A percentile compares a stretch with the other conserved stretches of the same genome.
Conservation (phyloP, 2,888 invertebrate species). For the Hyalella azteca region DNA sequence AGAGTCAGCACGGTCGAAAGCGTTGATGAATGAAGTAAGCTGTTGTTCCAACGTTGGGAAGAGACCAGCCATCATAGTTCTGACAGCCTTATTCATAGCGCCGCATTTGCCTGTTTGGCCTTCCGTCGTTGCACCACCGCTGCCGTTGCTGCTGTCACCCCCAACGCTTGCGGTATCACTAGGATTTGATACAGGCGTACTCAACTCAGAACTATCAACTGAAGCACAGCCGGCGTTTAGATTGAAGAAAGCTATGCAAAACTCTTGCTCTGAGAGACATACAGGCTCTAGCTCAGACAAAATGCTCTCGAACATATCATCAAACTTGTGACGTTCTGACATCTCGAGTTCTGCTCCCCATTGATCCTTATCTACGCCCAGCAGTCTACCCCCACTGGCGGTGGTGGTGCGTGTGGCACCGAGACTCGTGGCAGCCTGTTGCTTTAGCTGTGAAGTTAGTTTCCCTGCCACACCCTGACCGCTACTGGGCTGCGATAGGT, state of each 20-base stretch:
- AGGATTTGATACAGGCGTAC: conserved; percentile 55
- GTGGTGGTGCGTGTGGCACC: conserved; percentile 40
- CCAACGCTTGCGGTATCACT: conserved; percentile 46
- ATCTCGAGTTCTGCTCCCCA: conserved; percentile 67
- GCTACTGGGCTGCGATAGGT: conserved; percentile 24
- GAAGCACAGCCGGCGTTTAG: conserved; percentile 68
- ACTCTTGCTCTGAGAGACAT: conserved; percentile 92
- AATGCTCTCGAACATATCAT: conserved; percentile 80
- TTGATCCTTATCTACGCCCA: conserved; percentile 71
- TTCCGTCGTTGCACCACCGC: not conserved
- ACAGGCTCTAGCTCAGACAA: conserved; percentile 87
- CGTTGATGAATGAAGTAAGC: conserved; percentile 81
- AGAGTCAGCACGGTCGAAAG: conserved; percentile 85
- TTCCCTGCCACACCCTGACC: conserved; percentile 59
- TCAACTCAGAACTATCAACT: conserved; percentile 45
- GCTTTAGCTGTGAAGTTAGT: conserved; percentile 63
- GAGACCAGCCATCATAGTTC: conserved; percentile 85
- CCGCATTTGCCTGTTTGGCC: conserved; percentile 38
- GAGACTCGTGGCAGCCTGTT: conserved; percentile 62
- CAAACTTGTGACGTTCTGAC: conserved; percentile 62
- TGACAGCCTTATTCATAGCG: conserved; percentile 73
- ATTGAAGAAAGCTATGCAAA: conserved; percentile 91
- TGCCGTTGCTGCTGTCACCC: conserved; percentile 37
- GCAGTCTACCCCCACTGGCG: conserved; percentile 58
- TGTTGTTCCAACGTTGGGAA: conserved; percentile 88